Conservation (phyloP, 2,113 vertebrate genomes). For the Parotia lawesii region DNA sequence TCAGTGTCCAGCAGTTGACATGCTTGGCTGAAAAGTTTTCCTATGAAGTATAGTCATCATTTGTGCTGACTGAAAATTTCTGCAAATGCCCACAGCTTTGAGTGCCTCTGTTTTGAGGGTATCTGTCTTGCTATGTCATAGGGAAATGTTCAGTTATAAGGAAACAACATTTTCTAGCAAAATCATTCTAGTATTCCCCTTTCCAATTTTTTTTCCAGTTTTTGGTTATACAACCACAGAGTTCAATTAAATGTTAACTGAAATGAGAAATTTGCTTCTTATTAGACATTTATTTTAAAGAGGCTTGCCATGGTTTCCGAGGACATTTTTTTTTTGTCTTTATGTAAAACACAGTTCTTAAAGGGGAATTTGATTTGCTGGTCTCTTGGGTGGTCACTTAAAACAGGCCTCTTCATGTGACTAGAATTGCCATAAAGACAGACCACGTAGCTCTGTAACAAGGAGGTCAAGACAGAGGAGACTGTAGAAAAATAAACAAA, state of each 20-base stretch:
- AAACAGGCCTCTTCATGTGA: neutral
- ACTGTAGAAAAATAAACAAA: constrained; percentile 39
- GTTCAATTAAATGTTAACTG: neutral
- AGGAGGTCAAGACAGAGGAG: neutral
- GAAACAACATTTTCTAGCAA: neutral
- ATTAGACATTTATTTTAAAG: neutral
- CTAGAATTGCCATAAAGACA: neutral
- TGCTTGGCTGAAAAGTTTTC: neutral
- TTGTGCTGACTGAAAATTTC: neutral
- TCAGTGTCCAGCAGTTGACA: neutral
- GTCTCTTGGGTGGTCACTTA: constrained; percentile 17
- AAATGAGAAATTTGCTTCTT: neutral
- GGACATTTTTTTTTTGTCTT: neutral
- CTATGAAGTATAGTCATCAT: neutral
- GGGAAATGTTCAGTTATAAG: neutral
- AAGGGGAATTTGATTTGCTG: neutral
- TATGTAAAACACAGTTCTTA: neutral
- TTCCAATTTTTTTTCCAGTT: neutral
- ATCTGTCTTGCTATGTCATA: neutral
- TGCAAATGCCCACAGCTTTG: neutral
- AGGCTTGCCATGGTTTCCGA: neutral
- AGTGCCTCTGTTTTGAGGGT: neutral
- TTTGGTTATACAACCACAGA: neutral
- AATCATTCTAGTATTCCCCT: neutral
- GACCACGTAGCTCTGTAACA: neutral